Base-by-base conservation (phyloP, 2,113 vertebrate genomes). In the Antechinus flavipes region DNA sequence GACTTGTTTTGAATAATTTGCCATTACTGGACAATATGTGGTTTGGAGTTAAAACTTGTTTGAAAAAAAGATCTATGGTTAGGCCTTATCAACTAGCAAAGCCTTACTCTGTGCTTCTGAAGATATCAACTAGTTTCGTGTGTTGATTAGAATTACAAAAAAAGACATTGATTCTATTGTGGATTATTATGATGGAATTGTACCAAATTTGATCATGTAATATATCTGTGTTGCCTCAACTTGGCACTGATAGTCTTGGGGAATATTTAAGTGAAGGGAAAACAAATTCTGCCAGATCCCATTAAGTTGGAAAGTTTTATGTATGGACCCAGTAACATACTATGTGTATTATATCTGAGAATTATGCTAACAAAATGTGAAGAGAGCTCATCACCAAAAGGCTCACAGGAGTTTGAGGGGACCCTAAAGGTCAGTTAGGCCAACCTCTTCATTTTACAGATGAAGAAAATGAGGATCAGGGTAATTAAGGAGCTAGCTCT, bases 1-100 rank as follows among this genome's bases (percentile, higher is more conserved):
- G 89, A 89, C 52, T 90, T 91, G 92, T 93, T 95, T 26, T 27
- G 0, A 0, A 76, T 94, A 95, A 91, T 92, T 96, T 95, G 89
- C 92, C 26, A 93, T 42, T 93, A 91, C 35, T 89, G 54, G 42
- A 68, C 50, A 91, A 54, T 16, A 91, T 46, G 49, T 92, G 30
- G 3, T 26, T 52, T 90, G 35, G 22, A 95, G 54, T 1, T 94
- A 90, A 95, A 93, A 19, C 55, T 90, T 26, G 12, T 55, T 95
- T 84, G 90, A 90, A 93, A 95, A 95, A 47, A 26, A 90, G 26
- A 56, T 90, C 42, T 90, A 49, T 68, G 61, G 0, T 68, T 68
- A 68, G 30, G 1, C 4, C 30, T 68, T 16, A 6, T 35, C 61
- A 68, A 35, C 30, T 68, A 68, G 61, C 30, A 68, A 35, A 16